Percentiles rank a stretch among this genome's conserved stretches.
Evolutionary conservation across 1,140 invertebrate genomes (phyloP).

Genomic region (Tetranychus urticae): DNA sequence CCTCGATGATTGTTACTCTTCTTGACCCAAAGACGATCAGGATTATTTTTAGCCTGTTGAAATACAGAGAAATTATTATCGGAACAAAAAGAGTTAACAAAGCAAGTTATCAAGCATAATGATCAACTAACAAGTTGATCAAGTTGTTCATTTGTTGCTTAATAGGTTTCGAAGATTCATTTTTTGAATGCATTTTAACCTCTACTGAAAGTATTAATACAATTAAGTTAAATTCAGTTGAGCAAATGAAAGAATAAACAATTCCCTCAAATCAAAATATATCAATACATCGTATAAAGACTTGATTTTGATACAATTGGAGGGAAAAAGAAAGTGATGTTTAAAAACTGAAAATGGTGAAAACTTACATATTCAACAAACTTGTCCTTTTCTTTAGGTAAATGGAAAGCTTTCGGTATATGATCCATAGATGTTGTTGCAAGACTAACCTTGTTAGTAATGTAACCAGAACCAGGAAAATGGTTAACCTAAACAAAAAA

Average conservation of each 20-base stretch:
- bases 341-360: no score
- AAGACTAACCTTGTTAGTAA: constrained; percentile 81
- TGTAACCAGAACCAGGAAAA: constrained; percentile 76
- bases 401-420: constrained; percentile 62
- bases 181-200: no score
- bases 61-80: background rate
- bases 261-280: no score
- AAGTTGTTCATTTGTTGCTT: no score
- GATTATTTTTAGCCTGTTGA: constrained; percentile 31
- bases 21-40: constrained; percentile 53
- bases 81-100: no score
- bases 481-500: constrained; percentile 44
- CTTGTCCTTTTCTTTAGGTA: constrained; percentile 46
- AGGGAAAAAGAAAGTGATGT: no score
- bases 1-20: constrained; percentile 79
- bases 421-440: constrained; percentile 46
- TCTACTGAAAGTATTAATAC: no score
- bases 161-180: no score
- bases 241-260: background rate
- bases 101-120: no score
- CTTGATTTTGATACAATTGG: no score
- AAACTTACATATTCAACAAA: constrained; percentile 41
- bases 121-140: no score
- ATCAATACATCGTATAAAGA: no score
- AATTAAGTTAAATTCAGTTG: background rate